Conservation (phyloP, 2,113 vertebrate genomes). For the Gnathonemus longibarbis region DNA sequence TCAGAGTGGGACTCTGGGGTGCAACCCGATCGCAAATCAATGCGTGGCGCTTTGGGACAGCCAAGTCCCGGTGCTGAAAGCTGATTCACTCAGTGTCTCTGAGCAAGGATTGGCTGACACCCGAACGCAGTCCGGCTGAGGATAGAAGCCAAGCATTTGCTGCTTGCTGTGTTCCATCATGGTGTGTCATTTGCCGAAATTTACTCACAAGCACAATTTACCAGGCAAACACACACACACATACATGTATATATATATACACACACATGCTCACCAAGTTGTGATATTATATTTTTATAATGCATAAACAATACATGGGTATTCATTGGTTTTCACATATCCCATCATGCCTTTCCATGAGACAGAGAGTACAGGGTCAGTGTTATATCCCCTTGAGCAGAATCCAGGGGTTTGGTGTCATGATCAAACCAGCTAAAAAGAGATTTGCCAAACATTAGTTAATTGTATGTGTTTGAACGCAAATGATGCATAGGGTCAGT, state of each 20-base stretch:
- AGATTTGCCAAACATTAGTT: neutral
- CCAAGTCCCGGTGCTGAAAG: neutral
- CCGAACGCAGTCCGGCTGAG: neutral
- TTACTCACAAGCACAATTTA: neutral
- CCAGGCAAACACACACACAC: neutral
- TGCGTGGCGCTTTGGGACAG: conserved; percentile 1
- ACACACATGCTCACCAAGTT: neutral
- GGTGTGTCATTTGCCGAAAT: neutral
- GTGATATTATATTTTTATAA: neutral
- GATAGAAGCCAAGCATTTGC: neutral
- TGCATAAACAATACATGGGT: neutral
- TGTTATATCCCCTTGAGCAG: neutral
- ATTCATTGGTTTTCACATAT: neutral
- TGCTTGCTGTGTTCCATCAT: neutral
- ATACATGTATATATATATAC: too few species aligned
- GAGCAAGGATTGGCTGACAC: neutral
- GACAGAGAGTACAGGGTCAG: neutral
- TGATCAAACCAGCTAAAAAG: neutral
- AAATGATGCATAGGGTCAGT: neutral
- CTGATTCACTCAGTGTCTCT: neutral
- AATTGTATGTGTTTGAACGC: neutral
- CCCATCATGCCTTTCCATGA: neutral
- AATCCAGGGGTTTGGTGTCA: neutral
- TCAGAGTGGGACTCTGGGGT: conserved; percentile 24
- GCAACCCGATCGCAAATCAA: conserved; percentile 43